Conservation (phyloP, 2,797 vertebrate species). For the Coluber constrictor region DNA sequence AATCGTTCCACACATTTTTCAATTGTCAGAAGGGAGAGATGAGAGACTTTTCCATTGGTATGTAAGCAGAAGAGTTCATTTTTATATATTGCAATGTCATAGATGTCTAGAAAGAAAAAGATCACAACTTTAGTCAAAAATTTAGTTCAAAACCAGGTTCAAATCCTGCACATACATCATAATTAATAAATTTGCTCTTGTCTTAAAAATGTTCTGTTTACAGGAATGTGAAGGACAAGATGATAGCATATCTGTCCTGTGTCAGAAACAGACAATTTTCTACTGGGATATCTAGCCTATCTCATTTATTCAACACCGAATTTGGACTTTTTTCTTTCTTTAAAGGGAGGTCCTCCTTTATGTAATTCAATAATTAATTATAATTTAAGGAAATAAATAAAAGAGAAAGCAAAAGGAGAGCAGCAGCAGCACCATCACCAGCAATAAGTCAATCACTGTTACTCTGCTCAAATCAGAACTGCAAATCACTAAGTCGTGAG, state of each 20-base stretch:
- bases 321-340: background rate
- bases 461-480: background rate
- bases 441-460: background rate
- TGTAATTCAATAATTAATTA: background rate
- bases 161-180: background rate
- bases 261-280: background rate
- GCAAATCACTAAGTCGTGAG: background rate
- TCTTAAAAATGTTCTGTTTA: background rate
- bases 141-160: background rate
- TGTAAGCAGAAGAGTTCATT: constrained; percentile 93
- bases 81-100: constrained; percentile 84
- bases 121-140: background rate
- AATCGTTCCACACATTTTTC: constrained; percentile 91
- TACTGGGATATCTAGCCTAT: background rate
- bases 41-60: constrained; percentile 82
- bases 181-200: background rate
- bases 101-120: constrained; percentile 77
- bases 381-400: background rate
- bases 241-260: background rate
- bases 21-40: constrained; percentile 82
- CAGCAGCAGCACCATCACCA: background rate
- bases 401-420: background rate
- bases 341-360: background rate
- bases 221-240: background rate
- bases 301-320: background rate